phyloP scores from a whole-genome alignment of 1,140 invertebrate genomes.

The Brachionus asplanchnoidis region DNA sequence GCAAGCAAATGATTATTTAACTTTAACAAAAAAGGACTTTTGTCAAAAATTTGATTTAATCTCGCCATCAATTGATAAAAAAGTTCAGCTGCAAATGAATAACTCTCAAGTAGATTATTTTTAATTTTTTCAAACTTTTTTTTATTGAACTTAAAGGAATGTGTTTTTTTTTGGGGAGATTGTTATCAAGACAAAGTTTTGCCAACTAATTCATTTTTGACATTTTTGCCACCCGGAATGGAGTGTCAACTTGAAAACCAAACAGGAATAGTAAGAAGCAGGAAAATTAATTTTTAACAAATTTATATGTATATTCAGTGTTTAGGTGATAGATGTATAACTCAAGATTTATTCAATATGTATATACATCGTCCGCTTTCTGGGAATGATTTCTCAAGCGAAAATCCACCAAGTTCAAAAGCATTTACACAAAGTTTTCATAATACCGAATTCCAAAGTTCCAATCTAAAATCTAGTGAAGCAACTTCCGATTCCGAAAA shows the following conservation, averaged over 20 bases:
- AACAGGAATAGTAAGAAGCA: background rate
- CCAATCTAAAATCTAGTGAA: too few species aligned
- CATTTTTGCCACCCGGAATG: background rate
- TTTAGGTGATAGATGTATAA: constrained; percentile 7
- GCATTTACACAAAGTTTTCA: background rate
- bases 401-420: too few species aligned
- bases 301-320: background rate
- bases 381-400: background rate
- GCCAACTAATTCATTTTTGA: background rate
- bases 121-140: background rate
- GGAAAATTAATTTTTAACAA: background rate
- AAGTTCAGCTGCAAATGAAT: background rate
- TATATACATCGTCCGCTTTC: background rate
- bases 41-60: constrained; percentile 2
- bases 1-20: background rate
- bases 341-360: background rate
- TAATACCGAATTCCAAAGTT: too few species aligned
- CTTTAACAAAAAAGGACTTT: background rate
- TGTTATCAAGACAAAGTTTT: background rate
- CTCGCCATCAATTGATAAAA: background rate
- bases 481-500: too few species aligned
- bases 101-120: background rate
- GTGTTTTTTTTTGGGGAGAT: background rate
- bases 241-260: background rate
- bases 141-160: background rate